Base-by-base conservation (phyloP, 64 coral and sea anemone species). In the Porites lutea region DNA sequence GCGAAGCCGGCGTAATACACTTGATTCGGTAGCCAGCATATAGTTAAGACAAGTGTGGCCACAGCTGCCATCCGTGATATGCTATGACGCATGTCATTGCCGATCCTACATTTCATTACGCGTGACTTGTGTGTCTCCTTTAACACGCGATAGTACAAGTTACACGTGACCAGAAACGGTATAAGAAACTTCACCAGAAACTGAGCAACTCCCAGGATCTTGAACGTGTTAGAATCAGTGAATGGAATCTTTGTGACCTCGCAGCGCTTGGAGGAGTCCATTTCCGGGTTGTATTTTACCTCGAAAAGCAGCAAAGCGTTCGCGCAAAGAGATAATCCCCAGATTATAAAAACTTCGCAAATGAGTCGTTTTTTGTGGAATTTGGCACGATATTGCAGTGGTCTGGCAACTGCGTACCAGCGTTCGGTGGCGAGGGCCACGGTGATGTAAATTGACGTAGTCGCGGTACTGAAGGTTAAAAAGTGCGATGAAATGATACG, bases 1-100 rank as follows among this genome's bases (percentile, higher is more conserved):
- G 87, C 80, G n/a, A 88, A 94, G 18, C 87, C 65, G 5, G 78
- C 77, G 14, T 94, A 94, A 49, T 75, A 94, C 21, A 94, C 69
- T 53, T 94, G 92, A 52, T 94, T 94, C 9, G 92, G 92, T 8
- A 88, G 83, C 92, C 92, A 94, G 47, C 92, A 94, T 2, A 83
- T 8, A 27, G 87, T 87, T 21, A 89, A 59, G 0, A 68, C 78
- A 13, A 94, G n/a, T 0, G 92, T 71, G 6, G 92, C 82, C 1
- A 59, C 68, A 5, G 92, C 87, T 2, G 86, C 87, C 92, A 94
- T 94, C 2, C 92, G 86, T 47, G 75, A 89, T 16, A 90, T 88
- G 78, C 60, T 89, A 48, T 82, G 78, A 16, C 87, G 75, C 79
- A 83, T 89, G 22, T 76, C 78, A 9, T 5, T 37, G n/a, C 92